Conservation (phyloP, 2,797 vertebrate genomes). For the Limosa lapponica region DNA sequence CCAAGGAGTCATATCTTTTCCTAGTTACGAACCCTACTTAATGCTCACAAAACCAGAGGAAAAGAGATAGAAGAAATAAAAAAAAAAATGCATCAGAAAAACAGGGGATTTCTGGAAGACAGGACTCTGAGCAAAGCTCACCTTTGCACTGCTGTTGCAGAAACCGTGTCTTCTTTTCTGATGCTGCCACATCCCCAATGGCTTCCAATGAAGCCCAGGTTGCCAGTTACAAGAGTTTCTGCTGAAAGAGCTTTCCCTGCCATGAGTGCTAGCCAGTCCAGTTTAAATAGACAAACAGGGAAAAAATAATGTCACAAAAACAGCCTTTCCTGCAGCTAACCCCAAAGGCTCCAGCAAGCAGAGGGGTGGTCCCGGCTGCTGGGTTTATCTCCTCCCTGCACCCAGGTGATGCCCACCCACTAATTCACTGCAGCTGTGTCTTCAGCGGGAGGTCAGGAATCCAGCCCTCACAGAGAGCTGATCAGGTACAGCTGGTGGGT, state of each 20-base stretch:
- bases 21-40: neutral
- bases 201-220: neutral
- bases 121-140: neutral
- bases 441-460: neutral
- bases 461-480: neutral
- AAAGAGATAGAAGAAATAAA: accelerated
- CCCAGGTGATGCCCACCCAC: accelerated
- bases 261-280: accelerated
- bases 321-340: neutral
- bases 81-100: neutral
- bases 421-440: neutral
- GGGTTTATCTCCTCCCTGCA: neutral
- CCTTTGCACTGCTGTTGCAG: neutral
- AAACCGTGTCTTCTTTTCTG: accelerated
- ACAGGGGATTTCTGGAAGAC: neutral
- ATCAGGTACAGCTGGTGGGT: neutral
- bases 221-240: neutral
- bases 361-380: accelerated
- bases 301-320: accelerated
- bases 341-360: neutral
- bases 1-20: accelerated
- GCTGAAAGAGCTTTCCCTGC: neutral
- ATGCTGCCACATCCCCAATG: accelerated
- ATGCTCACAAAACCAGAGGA: neutral
- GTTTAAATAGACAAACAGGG: accelerated